Base-by-base conservation (phyloP, 2,888 invertebrate species). In the Xanthorhoe spadicearia region DNA sequence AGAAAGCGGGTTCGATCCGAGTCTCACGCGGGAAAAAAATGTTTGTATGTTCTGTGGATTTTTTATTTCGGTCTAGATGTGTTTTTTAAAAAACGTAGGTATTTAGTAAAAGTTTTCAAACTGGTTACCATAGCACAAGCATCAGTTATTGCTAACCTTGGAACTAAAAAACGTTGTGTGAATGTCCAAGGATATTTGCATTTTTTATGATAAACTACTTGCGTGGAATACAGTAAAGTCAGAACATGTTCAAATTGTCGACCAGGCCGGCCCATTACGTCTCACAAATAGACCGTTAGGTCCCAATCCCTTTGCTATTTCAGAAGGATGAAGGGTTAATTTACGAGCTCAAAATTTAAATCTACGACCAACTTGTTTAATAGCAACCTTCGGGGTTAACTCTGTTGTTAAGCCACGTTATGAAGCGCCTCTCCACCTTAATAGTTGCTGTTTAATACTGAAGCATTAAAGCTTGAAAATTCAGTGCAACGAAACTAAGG, bases 311-410 rank as follows among this genome's bases (percentile, higher is more conserved):
- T 91, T 90, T 85, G 90, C 92, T 89, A 90, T 92, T 92, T 89
- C 90, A 89, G 90, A 92, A 92, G 92, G 92, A 90, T 89, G 92
- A 88, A 89, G 92, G 92, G 91, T 92, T 91, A 93, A 91, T 92
- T 92, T 93, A 92, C 84, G 90, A 90, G 90, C 91, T 90, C 88
- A 90, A 92, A 92, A 93, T 91, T 91, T 93, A 92, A 92, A 92
- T 92, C 90, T 92, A 92, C 89, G 87, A 83, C 84, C 86, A 89
- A 90, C 88, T 91, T 90, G 88, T 88, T 88, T 89, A 89, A 91
- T 88, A 84, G 86, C 83, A 86, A 86, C 87, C 86, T 85, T 79
- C 79, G 84, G 68, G 23, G 89, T 89, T 89, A 89, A 89, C 86
- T 90, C 82, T 85, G 87, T 86, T 89, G 87, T 88, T 88, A 86